phyloP scores from a whole-genome alignment of 2,888 invertebrate genomes.

The Cerastis leucographa region DNA sequence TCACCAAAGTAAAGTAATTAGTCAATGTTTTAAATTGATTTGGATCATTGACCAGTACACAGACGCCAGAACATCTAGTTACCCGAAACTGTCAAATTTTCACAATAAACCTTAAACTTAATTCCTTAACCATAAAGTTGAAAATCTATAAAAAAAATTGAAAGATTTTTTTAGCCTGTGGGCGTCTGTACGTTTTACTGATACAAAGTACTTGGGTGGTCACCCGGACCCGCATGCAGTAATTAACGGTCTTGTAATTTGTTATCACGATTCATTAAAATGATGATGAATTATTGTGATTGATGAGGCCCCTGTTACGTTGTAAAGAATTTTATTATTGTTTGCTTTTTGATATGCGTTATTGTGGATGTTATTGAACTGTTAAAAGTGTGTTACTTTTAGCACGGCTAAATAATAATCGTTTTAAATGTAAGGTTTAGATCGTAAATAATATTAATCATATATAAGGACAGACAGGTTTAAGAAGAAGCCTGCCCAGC shows the following conservation, averaged over 20 bases:
- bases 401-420: background rate
- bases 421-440: background rate
- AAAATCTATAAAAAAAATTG: too few species aligned
- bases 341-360: slow-evolving; percentile 28
- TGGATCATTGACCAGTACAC: slow-evolving; percentile 45
- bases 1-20: slow-evolving; percentile 55
- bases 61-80: too few species aligned
- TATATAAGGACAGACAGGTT: background rate
- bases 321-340: slow-evolving; percentile 11
- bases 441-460: background rate
- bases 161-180: too few species aligned
- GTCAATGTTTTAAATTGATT: slow-evolving; percentile 62
- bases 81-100: too few species aligned
- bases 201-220: slow-evolving; percentile 62
- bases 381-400: background rate
- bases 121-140: too few species aligned
- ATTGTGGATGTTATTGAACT: slow-evolving; percentile 6
- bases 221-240: slow-evolving; percentile 79
- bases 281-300: slow-evolving; percentile 59
- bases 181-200: background rate
- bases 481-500: background rate
- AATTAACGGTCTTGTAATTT: slow-evolving; percentile 73
- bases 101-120: too few species aligned
- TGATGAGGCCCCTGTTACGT: slow-evolving; percentile 31
- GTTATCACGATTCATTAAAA: slow-evolving; percentile 62